Evolutionary conservation across 2,113 vertebrate species (phyloP).

Genomic region (Malurus elegans): DNA sequence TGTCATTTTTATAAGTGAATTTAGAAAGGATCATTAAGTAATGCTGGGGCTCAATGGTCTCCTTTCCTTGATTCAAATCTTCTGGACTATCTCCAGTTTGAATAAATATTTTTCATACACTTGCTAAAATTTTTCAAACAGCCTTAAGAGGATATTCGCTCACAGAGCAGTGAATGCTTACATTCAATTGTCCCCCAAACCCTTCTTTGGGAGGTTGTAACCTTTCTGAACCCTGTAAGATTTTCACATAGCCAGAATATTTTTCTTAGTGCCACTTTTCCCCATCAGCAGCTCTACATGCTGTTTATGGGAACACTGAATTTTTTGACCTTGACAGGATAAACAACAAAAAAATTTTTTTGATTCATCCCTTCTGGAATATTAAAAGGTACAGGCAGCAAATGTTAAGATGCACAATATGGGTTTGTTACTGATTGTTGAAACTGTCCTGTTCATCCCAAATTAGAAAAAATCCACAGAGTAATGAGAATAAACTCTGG

Average conservation of each 20-base stretch:
- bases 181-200: not conserved
- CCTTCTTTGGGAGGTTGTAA: not conserved
- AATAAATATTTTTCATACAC: not conserved
- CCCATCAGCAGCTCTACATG: not conserved
- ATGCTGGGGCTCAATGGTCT: not conserved
- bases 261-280: not conserved
- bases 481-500: not conserved
- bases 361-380: not conserved
- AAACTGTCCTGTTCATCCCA: not conserved
- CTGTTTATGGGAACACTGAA: not conserved
- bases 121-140: not conserved
- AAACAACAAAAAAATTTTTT: not conserved
- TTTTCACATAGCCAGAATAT: not conserved
- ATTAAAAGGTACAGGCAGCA: not conserved
- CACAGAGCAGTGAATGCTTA: not conserved
- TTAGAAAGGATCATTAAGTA: not conserved
- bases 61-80: not conserved
- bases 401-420: not conserved
- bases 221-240: fast-evolving
- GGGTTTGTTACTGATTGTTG: not conserved
- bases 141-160: not conserved
- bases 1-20: not conserved
- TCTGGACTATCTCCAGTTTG: not conserved
- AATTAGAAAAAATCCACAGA: not conserved
- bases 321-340: not conserved